A percentile compares a stretch with the other conserved stretches of the same genome.
phyloP scores from a whole-genome alignment of 2,797 vertebrate genomes.

The Columba guinea region DNA sequence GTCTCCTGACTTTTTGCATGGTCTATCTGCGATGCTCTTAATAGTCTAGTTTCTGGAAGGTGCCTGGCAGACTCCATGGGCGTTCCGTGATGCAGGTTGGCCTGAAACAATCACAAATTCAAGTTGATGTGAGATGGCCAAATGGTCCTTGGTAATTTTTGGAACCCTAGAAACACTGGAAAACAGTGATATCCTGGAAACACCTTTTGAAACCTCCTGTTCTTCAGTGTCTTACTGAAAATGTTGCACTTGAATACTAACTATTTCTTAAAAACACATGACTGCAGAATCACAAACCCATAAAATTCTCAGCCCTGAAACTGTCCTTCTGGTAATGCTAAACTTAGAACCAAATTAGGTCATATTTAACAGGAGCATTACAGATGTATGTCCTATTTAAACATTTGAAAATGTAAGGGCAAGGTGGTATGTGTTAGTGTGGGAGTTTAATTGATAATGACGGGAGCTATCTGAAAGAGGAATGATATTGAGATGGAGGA shows the following conservation, averaged over 20 bases:
- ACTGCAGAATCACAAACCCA: not conserved
- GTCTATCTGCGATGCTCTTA: not conserved
- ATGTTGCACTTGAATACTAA: not conserved
- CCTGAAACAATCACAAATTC: not conserved
- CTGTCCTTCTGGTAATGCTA: slow-evolving; percentile 22
- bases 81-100: not conserved
- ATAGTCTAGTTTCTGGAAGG: not conserved
- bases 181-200: not conserved
- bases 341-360: slow-evolving; percentile 52
- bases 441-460: not conserved
- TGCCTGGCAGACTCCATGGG: not conserved
- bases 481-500: not conserved
- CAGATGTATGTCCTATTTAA: slow-evolving; percentile 17
- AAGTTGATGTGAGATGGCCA: not conserved
- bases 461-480: not conserved
- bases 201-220: not conserved
- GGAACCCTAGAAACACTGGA: not conserved
- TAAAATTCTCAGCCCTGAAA: slow-evolving; percentile 10
- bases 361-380: slow-evolving; percentile 13
- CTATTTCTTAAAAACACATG: not conserved
- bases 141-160: not conserved
- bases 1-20: not conserved
- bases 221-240: not conserved
- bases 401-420: not conserved
- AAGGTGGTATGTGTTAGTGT: not conserved